Evolutionary conservation across 2,113 vertebrate genomes (phyloP), one percentile per base, ranked within the genome.

Genomic region (Gambusia affinis): DNA sequence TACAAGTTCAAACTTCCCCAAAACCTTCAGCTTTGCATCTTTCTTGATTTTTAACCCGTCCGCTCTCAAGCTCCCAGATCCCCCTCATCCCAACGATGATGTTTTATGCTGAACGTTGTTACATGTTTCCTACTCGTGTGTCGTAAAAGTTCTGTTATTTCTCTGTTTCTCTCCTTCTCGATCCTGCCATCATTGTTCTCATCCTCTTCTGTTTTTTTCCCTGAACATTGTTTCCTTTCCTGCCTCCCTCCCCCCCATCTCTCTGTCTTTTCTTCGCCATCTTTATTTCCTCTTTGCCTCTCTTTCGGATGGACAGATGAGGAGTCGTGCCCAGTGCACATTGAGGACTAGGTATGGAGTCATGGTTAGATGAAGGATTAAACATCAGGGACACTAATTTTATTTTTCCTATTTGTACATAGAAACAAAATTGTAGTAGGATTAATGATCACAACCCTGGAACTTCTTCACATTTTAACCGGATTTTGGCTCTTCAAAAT

Each of bases 291-390:
- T 85, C 70, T 89, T 68, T 88, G 82, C 61, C 66, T 83, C 77
- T 91, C 87, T 81, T 94, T 92, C 94, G 95, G 95, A 95, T 89
- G 85, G 92, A 95, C 96, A 98, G 97, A 96, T 75, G 95, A 94
- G 78, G 96, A 97, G 89, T 96, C 97, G 94, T 98, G 97, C 94
- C 97, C 97, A 90, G 95, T 98, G 94, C 93, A 95, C 95, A 95
- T 95, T 97, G 96, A 98, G 86, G 96, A 98, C 93, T 98, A 97
- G 97, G 97, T 98, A 96, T 92, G 96, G 85, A 86, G 80, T 79
- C 37, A 74, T 65, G 75, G 85, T 39, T 78, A 87, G 82, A 80
- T 14, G 42, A 33, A 73, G 73, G 47, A 80, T 69, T 51, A 75
- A 83, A 84, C 64, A 60, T 35, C 65, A 60, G 67, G 72, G 33